These are phyloP conservation scores for Piliocolobus tephrosceles DNA, from an alignment of 2,113 vertebrate species.

Conservation along the genomic window DNA sequence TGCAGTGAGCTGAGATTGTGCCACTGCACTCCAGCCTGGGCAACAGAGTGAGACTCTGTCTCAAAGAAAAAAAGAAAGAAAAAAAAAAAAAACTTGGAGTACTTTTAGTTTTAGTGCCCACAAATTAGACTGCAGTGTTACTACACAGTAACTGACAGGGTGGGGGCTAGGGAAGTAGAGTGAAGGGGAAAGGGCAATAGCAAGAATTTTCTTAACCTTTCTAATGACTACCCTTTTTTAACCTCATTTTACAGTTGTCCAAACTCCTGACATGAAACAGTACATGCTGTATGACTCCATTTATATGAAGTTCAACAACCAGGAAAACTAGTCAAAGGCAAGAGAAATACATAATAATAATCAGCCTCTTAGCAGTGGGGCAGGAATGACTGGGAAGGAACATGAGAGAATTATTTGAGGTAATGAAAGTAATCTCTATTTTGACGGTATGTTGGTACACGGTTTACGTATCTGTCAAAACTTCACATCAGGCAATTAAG, in stretches of 20 bases:
- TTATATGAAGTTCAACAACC: not conserved
- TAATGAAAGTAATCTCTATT: not conserved
- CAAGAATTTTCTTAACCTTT: not conserved
- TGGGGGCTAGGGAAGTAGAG: fast-evolving
- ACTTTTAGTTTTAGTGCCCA: not conserved
- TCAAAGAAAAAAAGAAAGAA: not conserved
- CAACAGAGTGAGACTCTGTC: no score
- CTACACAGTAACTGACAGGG: not conserved
- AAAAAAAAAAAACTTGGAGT: not conserved
- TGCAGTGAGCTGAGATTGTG: no score
- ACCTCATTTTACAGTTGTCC: not conserved
- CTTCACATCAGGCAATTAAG: not conserved
- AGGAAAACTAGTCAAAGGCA: not conserved
- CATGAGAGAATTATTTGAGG: not conserved
- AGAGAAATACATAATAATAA: not conserved
- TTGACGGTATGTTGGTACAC: not conserved
- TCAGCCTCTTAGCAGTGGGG: not conserved
- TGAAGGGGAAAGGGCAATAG: not conserved
- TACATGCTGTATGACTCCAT: not conserved
- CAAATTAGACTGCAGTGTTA: not conserved
- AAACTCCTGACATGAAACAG: not conserved
- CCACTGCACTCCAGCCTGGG: no score
- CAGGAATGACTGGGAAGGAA: not conserved
- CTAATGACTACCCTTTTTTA: not conserved
- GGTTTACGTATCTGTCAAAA: not conserved